Evolutionary conservation across 2,888 invertebrate genomes (phyloP).

Genomic region (Amblyjoppa fuscipennis): DNA sequence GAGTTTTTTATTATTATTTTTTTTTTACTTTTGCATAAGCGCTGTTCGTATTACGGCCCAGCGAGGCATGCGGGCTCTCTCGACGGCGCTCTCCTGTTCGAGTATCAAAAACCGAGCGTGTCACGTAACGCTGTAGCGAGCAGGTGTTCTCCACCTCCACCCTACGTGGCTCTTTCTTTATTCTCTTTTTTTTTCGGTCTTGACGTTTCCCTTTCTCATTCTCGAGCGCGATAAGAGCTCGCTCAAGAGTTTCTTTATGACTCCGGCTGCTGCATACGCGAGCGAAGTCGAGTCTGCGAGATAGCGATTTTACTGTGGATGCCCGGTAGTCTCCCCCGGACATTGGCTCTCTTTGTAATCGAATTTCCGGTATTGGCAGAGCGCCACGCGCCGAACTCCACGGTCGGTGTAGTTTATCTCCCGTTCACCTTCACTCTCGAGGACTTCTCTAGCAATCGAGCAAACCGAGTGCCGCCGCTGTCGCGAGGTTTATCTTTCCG

Average conservation of each 20-base stretch:
- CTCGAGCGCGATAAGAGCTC: constrained; percentile 41
- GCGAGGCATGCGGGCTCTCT: constrained; percentile 9
- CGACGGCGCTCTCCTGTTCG: constrained; percentile 18
- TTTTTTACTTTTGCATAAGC: neutral
- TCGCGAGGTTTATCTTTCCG: constrained; percentile 57
- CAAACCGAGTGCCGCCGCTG: constrained; percentile 11
- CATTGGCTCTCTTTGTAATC: constrained; percentile 63
- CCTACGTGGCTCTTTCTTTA: neutral
- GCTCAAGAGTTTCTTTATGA: constrained; percentile 57
- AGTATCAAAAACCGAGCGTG: constrained; percentile 35
- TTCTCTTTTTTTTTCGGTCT: neutral
- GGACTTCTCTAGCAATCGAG: neutral
- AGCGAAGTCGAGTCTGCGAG: constrained; percentile 40
- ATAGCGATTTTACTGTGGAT: constrained; percentile 40
- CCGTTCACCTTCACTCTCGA: constrained; percentile 19
- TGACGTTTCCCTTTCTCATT: constrained; percentile 34
- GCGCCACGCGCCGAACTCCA: constrained; percentile 57
- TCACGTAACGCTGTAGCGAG: constrained; percentile 48
- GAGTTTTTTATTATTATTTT: neutral
- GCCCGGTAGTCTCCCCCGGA: constrained; percentile 33
- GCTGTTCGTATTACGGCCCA: neutral
- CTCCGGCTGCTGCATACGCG: constrained; percentile 45
- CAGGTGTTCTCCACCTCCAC: constrained; percentile 33
- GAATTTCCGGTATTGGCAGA: constrained; percentile 67
- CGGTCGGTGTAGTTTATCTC: constrained; percentile 19